Percentiles rank a stretch among this genome's conserved stretches.
Evolutionary conservation across 2,797 vertebrate genomes (phyloP).

Genomic region (Mastacembelus armatus): DNA sequence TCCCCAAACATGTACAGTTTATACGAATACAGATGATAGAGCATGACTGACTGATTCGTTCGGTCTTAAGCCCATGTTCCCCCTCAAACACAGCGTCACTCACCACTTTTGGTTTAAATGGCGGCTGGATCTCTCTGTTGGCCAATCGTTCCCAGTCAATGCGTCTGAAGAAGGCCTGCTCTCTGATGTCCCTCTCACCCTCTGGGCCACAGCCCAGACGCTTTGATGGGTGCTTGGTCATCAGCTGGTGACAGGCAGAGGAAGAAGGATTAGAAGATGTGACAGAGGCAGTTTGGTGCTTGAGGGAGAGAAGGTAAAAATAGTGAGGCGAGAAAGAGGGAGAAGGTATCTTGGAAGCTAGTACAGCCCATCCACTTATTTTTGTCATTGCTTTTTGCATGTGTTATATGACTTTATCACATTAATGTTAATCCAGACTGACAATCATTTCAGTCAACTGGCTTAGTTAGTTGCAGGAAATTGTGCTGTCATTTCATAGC

Average conservation of each 20-base stretch:
- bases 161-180: constrained; percentile 97
- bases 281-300: constrained; percentile 8
- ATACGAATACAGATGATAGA: too few species aligned
- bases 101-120: constrained; percentile 99
- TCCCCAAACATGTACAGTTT: too few species aligned
- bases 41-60: too few species aligned
- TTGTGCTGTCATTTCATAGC: constrained; percentile 7
- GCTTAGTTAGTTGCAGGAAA: constrained; percentile 34
- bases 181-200: constrained; percentile 93
- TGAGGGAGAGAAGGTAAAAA: constrained; percentile 4
- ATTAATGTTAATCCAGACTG: background rate
- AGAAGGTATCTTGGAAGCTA: background rate
- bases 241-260: constrained; percentile 84
- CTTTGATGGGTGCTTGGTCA: constrained; percentile 98
- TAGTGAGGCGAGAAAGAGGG: background rate
- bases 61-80: too few species aligned
- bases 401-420: background rate
- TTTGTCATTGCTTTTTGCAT: background rate
- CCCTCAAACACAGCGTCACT: too few species aligned
- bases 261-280: constrained; percentile 16
- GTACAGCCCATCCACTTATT: too few species aligned
- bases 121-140: constrained; percentile 95
- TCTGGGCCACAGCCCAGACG: constrained; percentile 93
- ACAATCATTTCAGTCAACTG: constrained; percentile 6
- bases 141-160: constrained; percentile 98